phyloP scores from a whole-genome alignment of 2,113 vertebrate genomes.

The Dendrocopos noguchii region DNA sequence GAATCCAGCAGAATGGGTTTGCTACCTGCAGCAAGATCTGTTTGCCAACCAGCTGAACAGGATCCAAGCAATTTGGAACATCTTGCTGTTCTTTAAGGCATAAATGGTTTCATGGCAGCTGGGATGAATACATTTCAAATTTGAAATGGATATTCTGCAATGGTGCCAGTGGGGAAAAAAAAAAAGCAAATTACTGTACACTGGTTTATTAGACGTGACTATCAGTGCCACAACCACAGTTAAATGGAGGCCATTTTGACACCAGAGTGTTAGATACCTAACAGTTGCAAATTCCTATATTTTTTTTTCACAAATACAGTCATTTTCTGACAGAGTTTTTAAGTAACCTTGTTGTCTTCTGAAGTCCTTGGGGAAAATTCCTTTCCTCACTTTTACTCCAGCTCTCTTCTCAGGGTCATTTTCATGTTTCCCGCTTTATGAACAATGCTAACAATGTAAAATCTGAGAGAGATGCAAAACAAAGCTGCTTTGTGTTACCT shows the following conservation, averaged over 20 bases:
- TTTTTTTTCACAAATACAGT: not conserved
- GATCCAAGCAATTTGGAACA: slow-evolving; percentile 62
- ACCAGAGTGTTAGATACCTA: not conserved
- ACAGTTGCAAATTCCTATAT: not conserved
- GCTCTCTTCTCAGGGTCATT: not conserved
- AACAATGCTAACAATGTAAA: not conserved
- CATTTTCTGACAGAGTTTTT: not conserved
- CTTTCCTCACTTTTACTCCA: not conserved
- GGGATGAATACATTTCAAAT: slow-evolving; percentile 35
- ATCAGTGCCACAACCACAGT: not conserved
- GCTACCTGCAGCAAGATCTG: slow-evolving; percentile 2
- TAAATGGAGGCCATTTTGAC: not conserved
- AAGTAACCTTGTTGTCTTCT: not conserved
- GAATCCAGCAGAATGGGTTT: not conserved
- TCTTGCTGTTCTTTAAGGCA: not conserved
- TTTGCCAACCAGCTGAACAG: slow-evolving; percentile 29
- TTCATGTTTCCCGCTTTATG: not conserved
- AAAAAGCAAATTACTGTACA: not conserved
- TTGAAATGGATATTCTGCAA: slow-evolving; percentile 1
- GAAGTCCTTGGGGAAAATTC: not conserved
- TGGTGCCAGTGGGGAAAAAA: not conserved
- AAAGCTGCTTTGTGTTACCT: not conserved
- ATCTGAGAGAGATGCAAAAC: not conserved
- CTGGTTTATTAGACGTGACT: not conserved
- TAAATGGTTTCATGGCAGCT: slow-evolving; percentile 40